Conservation (phyloP, 2,797 vertebrate genomes). For the Sebastes steindachneri region DNA sequence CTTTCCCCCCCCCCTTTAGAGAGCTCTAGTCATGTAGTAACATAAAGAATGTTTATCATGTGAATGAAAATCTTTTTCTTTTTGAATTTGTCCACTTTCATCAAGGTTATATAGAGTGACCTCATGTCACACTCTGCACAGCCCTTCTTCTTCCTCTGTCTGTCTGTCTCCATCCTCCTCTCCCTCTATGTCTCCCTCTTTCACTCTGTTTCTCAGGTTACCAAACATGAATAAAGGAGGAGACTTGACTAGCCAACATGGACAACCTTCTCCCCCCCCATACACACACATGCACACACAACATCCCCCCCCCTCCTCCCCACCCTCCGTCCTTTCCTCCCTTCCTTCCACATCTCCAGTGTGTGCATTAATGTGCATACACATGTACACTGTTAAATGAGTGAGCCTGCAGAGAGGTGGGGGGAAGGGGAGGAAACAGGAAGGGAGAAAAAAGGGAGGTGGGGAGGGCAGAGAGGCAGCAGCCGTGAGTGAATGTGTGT, state of each 20-base stretch:
- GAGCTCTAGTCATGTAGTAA: slow-evolving; percentile 26
- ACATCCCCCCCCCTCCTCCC: not conserved
- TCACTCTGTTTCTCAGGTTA: slow-evolving; percentile 72
- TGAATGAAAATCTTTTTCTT: not conserved
- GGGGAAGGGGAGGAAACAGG: slow-evolving; percentile 72
- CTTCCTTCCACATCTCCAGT: slow-evolving; percentile 32
- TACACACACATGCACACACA: slow-evolving; percentile 6
- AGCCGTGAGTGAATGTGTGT: slow-evolving; percentile 22
- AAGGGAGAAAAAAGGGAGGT: slow-evolving; percentile 64
- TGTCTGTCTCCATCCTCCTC: slow-evolving; percentile 42
- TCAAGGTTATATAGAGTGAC: slow-evolving; percentile 64
- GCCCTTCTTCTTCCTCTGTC: slow-evolving; percentile 9
- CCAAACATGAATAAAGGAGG: slow-evolving; percentile 73
- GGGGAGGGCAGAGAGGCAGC: slow-evolving; percentile 65
- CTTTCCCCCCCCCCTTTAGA: slow-evolving; percentile 5
- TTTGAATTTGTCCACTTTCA: slow-evolving; percentile 39
- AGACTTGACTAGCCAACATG: slow-evolving; percentile 58
- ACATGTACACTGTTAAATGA: slow-evolving; percentile 76
- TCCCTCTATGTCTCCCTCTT: slow-evolving; percentile 34
- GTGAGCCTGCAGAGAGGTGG: slow-evolving; percentile 74
- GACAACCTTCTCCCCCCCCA: slow-evolving; percentile 24
- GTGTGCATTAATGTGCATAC: slow-evolving; percentile 68
- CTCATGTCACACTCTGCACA: slow-evolving; percentile 52
- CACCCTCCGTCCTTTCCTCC: not conserved
- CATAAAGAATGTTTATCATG: slow-evolving; percentile 3